phyloP scores from a whole-genome alignment of 1,140 invertebrate species.

The Phenacoccus solenopsis region DNA sequence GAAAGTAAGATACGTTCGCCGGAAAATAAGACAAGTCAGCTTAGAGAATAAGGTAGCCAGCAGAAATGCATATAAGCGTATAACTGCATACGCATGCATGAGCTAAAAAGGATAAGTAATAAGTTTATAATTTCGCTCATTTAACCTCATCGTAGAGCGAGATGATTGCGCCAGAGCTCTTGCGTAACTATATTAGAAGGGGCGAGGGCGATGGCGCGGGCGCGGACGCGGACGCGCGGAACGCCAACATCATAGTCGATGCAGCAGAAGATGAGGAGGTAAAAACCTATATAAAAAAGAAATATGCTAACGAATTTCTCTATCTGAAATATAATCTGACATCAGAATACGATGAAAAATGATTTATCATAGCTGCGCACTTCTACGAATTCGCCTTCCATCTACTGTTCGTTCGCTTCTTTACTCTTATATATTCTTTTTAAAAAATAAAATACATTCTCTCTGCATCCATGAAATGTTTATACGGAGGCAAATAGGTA shows the following conservation, averaged over 20 bases:
- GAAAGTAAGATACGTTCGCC: too few species aligned
- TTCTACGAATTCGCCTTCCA: constrained; percentile 13
- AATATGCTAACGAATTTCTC: constrained; percentile 16
- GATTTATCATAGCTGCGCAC: constrained; percentile 13
- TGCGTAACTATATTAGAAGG: background rate
- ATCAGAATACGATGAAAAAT: constrained; percentile 17
- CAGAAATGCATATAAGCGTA: too few species aligned
- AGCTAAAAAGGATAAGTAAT: too few species aligned
- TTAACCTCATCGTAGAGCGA: too few species aligned
- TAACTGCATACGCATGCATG: too few species aligned
- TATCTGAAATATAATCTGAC: constrained; percentile 16
- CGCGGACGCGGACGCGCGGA: background rate
- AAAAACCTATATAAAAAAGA: constrained; percentile 9
- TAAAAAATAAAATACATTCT: constrained; percentile 5
- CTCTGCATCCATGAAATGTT: constrained; percentile 7
- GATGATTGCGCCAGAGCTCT: too few species aligned
- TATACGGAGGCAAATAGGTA: constrained; percentile 8
- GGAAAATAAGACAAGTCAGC: too few species aligned
- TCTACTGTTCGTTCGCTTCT: too few species aligned
- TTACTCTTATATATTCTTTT: constrained; percentile 12
- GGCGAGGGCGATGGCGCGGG: too few species aligned
- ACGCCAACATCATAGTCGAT: background rate
- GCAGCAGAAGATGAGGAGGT: background rate
- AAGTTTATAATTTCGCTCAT: too few species aligned
- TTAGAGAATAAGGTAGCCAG: too few species aligned